Percentiles rank a stretch among this genome's conserved stretches.
phyloP scores from a whole-genome alignment of 1,140 invertebrate species.

The Drosophila gunungcola region DNA sequence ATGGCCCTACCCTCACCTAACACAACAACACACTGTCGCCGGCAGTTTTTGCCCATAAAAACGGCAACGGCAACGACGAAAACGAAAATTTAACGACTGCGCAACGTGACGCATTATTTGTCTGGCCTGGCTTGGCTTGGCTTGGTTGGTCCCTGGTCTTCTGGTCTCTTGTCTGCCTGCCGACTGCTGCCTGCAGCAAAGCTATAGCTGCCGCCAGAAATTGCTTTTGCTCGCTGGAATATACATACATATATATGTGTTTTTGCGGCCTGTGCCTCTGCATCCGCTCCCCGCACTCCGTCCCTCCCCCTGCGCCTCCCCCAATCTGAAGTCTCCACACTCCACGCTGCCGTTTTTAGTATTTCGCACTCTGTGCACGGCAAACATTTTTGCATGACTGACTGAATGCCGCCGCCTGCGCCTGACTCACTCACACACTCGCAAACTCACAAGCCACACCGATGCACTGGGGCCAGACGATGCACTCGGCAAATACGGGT shows the following conservation, averaged over 20 bases:
- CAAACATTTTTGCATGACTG: conserved; percentile 83
- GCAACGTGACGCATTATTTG: conserved; percentile 82
- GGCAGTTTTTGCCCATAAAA: conserved; percentile 78
- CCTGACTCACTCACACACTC: conserved; percentile 65
- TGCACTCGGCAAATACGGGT: conserved; percentile 5
- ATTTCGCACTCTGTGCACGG: conserved; percentile 77
- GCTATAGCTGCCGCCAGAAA: conserved; percentile 70
- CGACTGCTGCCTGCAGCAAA: conserved; percentile 44
- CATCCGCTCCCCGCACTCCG: conserved; percentile 6
- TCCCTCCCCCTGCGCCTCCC: neutral
- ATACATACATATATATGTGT: conserved; percentile 14
- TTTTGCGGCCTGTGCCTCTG: conserved; percentile 44
- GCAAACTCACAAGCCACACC: conserved; percentile 26
- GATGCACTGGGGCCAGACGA: conserved; percentile 55
- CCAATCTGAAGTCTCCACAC: conserved; percentile 31
- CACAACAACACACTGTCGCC: conserved; percentile 44
- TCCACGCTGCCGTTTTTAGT: conserved; percentile 77
- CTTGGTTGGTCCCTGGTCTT: conserved; percentile 13
- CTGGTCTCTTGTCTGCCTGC: conserved; percentile 46
- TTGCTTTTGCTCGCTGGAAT: conserved; percentile 76
- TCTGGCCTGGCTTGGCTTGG: conserved; percentile 51
- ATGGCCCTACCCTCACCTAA: conserved; percentile 27
- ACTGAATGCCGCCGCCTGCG: conserved; percentile 74
- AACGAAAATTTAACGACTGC: conserved; percentile 83
- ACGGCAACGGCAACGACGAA: conserved; percentile 69